Percentiles rank a stretch among this genome's conserved stretches.
phyloP scores from a whole-genome alignment of 2,797 vertebrate genomes.

The Molothrus aeneus region DNA sequence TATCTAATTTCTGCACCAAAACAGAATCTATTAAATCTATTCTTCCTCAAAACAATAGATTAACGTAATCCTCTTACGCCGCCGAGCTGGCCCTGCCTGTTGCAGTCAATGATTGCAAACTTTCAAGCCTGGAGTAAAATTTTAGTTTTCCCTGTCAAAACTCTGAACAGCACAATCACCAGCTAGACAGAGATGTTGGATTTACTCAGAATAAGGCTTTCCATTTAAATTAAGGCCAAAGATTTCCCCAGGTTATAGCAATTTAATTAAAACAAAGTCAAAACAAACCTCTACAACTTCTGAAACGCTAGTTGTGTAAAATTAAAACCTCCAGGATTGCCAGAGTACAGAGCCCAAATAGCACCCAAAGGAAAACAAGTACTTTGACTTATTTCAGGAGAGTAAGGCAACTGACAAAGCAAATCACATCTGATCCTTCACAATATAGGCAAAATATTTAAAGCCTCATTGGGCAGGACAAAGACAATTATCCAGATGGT shows the following conservation, averaged over 20 bases:
- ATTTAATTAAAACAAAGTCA: constrained; percentile 58
- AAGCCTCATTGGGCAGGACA: not conserved
- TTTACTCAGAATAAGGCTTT: not conserved
- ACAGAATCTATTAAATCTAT: not conserved
- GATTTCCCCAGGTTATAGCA: constrained; percentile 33
- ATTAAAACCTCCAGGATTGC: constrained; percentile 29
- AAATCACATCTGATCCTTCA: fast-evolving
- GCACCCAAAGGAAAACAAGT: not conserved
- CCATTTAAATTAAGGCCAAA: constrained; percentile 18
- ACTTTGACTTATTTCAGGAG: not conserved
- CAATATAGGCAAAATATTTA: not conserved
- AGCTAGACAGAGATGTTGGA: not conserved
- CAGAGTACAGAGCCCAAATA: not conserved
- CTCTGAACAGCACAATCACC: not conserved
- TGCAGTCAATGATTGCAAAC: not conserved
- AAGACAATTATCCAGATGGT: not conserved
- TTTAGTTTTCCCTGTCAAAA: not conserved
- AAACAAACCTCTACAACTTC: constrained; percentile 33
- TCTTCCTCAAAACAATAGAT: constrained; percentile 11
- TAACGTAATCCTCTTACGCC: not conserved
- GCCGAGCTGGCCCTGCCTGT: not conserved
- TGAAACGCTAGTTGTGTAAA: not conserved
- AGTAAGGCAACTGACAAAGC: not conserved
- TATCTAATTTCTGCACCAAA: not conserved
- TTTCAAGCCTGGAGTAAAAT: not conserved